Base-by-base conservation (phyloP, 2,797 vertebrate species). In the Gastrophryne carolinensis region DNA sequence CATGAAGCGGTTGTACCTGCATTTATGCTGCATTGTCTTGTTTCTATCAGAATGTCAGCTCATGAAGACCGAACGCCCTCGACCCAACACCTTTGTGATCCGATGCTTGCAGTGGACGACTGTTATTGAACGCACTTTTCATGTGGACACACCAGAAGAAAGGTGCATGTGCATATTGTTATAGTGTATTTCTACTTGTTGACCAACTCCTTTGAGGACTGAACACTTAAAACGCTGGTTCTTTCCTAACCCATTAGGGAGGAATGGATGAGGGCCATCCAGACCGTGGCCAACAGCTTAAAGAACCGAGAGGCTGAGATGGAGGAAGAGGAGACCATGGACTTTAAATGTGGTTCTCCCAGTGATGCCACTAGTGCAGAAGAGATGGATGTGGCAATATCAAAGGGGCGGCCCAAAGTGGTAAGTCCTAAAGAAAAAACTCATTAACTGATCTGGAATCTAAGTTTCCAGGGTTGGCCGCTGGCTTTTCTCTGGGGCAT, bases 21-120 rank as follows among this genome's bases (percentile, higher is more conserved):
- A 3, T 19, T 17, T 47, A 5, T 39, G 32, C 15, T 3, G 4
- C 29, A 24, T 37, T 7, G 30, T 4, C 2, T 44, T 13, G 2
- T 13, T 69, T 21, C 23, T 29, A 15, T 37, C 23, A 96, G 96
- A 98, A 86, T 98, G 96, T 75, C 96, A 98, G 87, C 88, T 98
- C 79, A 98, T 98, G 96, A 96, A 96, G 85, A 96, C 95, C 0
- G 96, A 98, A 84, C 89, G 95, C 7, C 96, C 96, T 0, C 87
- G 93, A 52, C 92, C 95, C 69, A 98, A 98, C 86, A 96, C 95
- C 0, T 98, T 98, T 21, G 94, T 98, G 79, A 98, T 98, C 74
- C 94, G 96, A n/a, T 98, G 96, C 81, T 83, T 98, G 65, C 96
- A 98, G 82, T 98, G 96, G 96, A 98, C 96, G 1, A 95, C 95